Percentiles rank a stretch among this genome's conserved stretches.
phyloP scores from a whole-genome alignment of 2,113 vertebrate species.

The Micromys minutus region DNA sequence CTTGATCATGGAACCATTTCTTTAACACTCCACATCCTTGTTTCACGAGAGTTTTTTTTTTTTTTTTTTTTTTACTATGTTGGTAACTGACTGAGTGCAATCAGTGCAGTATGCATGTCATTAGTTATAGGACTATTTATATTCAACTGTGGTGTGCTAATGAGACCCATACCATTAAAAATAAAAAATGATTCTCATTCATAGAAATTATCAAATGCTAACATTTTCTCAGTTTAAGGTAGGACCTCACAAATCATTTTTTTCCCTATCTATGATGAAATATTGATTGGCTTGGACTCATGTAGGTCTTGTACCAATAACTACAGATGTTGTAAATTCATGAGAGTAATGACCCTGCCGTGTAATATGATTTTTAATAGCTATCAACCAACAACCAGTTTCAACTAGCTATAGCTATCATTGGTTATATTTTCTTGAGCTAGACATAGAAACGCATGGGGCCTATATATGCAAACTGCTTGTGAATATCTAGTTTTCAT shows the following conservation, averaged over 20 bases:
- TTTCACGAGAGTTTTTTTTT: too few relatives aligned
- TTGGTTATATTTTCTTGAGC: neutral
- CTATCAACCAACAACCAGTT: neutral
- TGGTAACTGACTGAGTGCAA: neutral
- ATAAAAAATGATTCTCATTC: too few relatives aligned
- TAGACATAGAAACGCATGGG: neutral
- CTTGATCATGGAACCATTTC: neutral
- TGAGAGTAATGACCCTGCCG: neutral
- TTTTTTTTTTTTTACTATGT: neutral
- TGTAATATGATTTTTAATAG: constrained; percentile 1
- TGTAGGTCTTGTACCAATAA: neutral
- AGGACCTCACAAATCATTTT: neutral
- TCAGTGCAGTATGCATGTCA: too few relatives aligned
- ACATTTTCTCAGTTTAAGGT: neutral
- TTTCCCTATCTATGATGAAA: neutral
- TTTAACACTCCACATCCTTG: neutral
- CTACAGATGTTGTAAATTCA: neutral
- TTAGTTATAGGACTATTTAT: neutral
- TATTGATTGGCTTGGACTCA: neutral
- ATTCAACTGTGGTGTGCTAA: neutral
- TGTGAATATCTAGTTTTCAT: neutral
- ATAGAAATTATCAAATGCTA: neutral
- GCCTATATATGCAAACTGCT: neutral
- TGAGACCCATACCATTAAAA: neutral
- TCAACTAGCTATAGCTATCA: neutral